Conservation (phyloP, 2,888 invertebrate genomes). For the Euproctis similis region DNA sequence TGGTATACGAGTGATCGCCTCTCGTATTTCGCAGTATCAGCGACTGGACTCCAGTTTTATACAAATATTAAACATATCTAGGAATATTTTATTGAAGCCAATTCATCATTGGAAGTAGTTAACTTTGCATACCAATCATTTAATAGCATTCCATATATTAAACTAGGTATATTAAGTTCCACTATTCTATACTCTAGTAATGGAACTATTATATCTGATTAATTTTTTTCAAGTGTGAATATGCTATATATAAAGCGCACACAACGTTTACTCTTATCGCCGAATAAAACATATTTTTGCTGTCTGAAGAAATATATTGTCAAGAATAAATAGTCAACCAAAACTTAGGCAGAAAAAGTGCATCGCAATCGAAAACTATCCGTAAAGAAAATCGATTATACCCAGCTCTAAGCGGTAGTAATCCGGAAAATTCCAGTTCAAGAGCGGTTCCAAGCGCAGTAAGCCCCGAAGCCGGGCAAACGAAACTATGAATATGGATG, state of each 20-base stretch:
- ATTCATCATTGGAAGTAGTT: too few species aligned
- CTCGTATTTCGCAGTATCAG: slow-evolving; percentile 12
- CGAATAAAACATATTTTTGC: too few species aligned
- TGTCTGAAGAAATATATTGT: too few species aligned
- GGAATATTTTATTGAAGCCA: slow-evolving; percentile 8
- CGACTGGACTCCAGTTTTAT: slow-evolving; percentile 6
- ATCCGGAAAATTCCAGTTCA: slow-evolving; percentile 25
- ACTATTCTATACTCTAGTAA: too few species aligned
- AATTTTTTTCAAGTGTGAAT: too few species aligned
- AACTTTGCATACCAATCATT: too few species aligned
- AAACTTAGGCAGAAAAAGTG: slow-evolving; percentile 13
- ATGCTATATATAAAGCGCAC: too few species aligned
- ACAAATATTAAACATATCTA: slow-evolving; percentile 7
- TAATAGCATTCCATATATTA: too few species aligned
- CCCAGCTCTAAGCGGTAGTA: slow-evolving; percentile 23
- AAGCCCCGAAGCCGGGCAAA: slow-evolving; percentile 13
- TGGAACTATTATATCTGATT: too few species aligned
- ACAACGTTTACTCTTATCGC: too few species aligned
- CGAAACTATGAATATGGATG: slow-evolving; percentile 28
- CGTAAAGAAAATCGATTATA: slow-evolving; percentile 26
- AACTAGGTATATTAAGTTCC: too few species aligned
- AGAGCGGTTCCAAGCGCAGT: slow-evolving; percentile 15
- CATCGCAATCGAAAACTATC: slow-evolving; percentile 21
- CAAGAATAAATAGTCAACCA: slow-evolving; percentile 13
- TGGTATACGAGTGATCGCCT: slow-evolving; percentile 11